Percentiles rank a stretch among this genome's conserved stretches.
Conservation (phyloP, 2,113 vertebrate species). For the Ammospiza nelsoni region DNA sequence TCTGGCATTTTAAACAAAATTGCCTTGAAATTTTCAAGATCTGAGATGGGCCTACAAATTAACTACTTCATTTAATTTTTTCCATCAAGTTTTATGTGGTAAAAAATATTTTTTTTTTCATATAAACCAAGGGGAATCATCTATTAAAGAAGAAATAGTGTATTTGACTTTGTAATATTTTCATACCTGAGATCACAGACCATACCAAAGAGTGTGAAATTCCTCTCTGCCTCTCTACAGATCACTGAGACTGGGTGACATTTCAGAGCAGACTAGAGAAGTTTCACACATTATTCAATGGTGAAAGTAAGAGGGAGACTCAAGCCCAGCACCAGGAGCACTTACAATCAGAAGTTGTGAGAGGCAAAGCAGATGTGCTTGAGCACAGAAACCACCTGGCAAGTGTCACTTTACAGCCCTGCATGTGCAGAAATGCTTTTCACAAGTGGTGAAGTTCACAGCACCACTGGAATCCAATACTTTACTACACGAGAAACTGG, state of each 20-base stretch:
- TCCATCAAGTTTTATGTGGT: not conserved
- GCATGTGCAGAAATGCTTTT: slow-evolving; percentile 25
- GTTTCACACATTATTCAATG: not conserved
- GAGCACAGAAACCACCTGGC: slow-evolving; percentile 16
- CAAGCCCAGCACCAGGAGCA: not conserved
- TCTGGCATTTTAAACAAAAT: not conserved
- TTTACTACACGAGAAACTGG: not conserved
- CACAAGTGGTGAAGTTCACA: slow-evolving; percentile 27
- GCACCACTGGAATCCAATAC: not conserved
- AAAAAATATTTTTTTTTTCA: not conserved
- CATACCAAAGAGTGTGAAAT: not conserved
- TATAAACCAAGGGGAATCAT: not conserved
- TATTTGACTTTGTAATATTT: not conserved
- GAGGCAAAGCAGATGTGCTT: not conserved
- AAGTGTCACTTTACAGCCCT: slow-evolving; percentile 13
- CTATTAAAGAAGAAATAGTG: not conserved
- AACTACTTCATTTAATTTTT: not conserved
- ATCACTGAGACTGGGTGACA: not conserved
- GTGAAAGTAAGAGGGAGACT: not conserved
- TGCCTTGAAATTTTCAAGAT: not conserved
- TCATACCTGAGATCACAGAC: not conserved
- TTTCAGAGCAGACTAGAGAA: not conserved
- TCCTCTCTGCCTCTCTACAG: not conserved
- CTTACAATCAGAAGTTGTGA: not conserved
- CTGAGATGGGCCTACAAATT: not conserved